phyloP scores from a whole-genome alignment of 2,797 vertebrate genomes.

The Pangasius djambal region DNA sequence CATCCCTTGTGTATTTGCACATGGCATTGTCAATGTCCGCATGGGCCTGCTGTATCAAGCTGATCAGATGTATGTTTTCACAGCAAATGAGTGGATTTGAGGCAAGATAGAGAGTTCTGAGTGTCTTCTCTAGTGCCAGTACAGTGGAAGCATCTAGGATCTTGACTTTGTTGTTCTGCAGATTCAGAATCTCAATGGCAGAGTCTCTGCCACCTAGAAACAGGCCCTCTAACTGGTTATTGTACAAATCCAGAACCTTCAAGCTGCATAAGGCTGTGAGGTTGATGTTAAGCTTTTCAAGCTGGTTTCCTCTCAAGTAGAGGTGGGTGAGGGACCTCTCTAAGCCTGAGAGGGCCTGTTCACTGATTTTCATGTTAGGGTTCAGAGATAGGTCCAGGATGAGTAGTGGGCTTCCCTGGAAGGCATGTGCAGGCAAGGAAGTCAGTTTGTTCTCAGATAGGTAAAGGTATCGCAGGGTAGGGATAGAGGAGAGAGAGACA shows the following conservation, averaged over 20 bases:
- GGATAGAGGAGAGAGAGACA: constrained; percentile 74
- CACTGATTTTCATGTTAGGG: constrained; percentile 77
- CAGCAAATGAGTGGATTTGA: constrained; percentile 94
- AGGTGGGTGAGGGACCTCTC: constrained; percentile 84
- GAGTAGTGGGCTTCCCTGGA: constrained; percentile 78
- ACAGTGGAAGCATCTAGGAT: constrained; percentile 81
- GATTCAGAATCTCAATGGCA: constrained; percentile 85
- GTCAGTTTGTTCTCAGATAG: constrained; percentile 81
- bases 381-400: constrained; percentile 89
- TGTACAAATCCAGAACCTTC: constrained; percentile 83
- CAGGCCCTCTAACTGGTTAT: constrained; percentile 83
- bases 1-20: constrained; percentile 75
- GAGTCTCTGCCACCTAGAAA: constrained; percentile 79
- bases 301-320: constrained; percentile 81
- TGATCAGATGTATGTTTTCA: constrained; percentile 80
- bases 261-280: constrained; percentile 81
- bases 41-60: constrained; percentile 78
- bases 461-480: constrained; percentile 77
- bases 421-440: constrained; percentile 73
- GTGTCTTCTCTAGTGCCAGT: constrained; percentile 78
- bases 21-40: constrained; percentile 79
- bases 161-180: constrained; percentile 88
- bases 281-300: constrained; percentile 77
- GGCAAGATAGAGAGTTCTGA: constrained; percentile 85
- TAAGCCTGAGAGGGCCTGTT: constrained; percentile 80